Percentiles rank a stretch among this genome's conserved stretches.
These are phyloP conservation scores for Campaea margaritaria DNA, from an alignment of 2,888 invertebrate genomes.

Conservation along the genomic window DNA sequence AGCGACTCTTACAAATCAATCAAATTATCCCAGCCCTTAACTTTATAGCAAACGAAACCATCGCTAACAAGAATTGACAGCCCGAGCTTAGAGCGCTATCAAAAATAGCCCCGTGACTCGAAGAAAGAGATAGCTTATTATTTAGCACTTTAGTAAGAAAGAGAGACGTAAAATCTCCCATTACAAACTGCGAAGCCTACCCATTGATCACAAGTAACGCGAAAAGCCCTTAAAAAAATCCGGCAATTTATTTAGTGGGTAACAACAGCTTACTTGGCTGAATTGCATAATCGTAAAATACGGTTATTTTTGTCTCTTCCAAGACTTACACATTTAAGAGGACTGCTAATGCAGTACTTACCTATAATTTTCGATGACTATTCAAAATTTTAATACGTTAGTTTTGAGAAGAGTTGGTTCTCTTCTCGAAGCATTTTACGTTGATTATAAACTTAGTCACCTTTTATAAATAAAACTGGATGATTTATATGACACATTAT, in stretches of 20 bases:
- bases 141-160: conserved; percentile 44
- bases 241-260: conserved; percentile 78
- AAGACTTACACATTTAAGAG: too few relatives aligned
- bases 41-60: conserved; percentile 61
- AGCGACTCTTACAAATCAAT: conserved; percentile 50
- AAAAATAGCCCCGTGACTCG: conserved; percentile 59
- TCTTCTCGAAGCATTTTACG: too few relatives aligned
- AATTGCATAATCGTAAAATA: conserved; percentile 42
- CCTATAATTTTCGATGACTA: too few relatives aligned
- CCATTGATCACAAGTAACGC: conserved; percentile 80
- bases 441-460: too few relatives aligned
- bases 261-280: conserved; percentile 62
- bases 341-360: too few relatives aligned
- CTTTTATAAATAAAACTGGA: too few relatives aligned
- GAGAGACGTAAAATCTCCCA: conserved; percentile 66
- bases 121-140: conserved; percentile 53
- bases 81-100: conserved; percentile 60
- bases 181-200: conserved; percentile 77
- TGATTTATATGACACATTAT: too few relatives aligned
- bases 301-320: conserved; percentile 16
- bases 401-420: too few relatives aligned
- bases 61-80: conserved; percentile 75
- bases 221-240: conserved; percentile 78
- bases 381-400: too few relatives aligned
- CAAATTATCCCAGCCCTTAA: conserved; percentile 55